Percentiles rank a stretch among this genome's conserved stretches.
These are phyloP conservation scores for Chiroxiphia lanceolata DNA, from an alignment of 2,797 vertebrate genomes.

Conservation along the genomic window DNA sequence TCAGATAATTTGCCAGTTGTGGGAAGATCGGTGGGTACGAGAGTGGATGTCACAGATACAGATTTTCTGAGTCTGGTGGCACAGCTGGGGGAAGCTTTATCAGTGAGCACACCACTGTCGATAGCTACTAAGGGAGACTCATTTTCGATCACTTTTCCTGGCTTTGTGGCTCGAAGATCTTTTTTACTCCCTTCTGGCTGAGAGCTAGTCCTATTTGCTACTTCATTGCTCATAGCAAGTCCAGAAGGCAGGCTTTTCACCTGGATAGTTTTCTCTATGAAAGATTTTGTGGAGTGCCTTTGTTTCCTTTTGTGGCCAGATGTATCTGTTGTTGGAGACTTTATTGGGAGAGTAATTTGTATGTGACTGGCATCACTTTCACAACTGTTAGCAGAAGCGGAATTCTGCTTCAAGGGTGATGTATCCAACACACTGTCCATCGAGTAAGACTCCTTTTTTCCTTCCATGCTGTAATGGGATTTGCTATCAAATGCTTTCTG, in stretches of 20 bases:
- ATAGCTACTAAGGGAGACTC: constrained; percentile 64
- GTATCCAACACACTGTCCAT: constrained; percentile 52
- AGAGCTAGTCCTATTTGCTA: constrained; percentile 58
- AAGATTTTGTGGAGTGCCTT: constrained; percentile 80
- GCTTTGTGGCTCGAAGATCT: constrained; percentile 67
- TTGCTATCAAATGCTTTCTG: constrained; percentile 85
- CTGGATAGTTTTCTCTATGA: constrained; percentile 79
- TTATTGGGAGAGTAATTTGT: constrained; percentile 77
- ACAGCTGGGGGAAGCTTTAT: constrained; percentile 64
- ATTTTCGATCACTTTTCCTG: constrained; percentile 66
- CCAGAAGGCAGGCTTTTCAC: constrained; percentile 71
- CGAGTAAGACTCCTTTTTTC: constrained; percentile 76
- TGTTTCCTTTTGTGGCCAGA: constrained; percentile 81
- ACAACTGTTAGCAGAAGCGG: constrained; percentile 63
- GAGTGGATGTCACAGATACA: constrained; percentile 76
- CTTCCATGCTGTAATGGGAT: constrained; percentile 77
- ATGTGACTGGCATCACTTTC: constrained; percentile 72
- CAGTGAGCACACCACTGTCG: constrained; percentile 55
- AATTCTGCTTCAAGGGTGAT: constrained; percentile 73
- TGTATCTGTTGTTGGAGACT: constrained; percentile 64
- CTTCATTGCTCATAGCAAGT: constrained; percentile 65
- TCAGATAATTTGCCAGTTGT: constrained; percentile 74
- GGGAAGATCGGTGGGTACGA: constrained; percentile 68
- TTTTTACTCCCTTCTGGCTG: constrained; percentile 72
- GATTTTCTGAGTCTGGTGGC: constrained; percentile 81